Evolutionary conservation across 2,113 vertebrate species (phyloP).

Genomic region (Garra rufa): DNA sequence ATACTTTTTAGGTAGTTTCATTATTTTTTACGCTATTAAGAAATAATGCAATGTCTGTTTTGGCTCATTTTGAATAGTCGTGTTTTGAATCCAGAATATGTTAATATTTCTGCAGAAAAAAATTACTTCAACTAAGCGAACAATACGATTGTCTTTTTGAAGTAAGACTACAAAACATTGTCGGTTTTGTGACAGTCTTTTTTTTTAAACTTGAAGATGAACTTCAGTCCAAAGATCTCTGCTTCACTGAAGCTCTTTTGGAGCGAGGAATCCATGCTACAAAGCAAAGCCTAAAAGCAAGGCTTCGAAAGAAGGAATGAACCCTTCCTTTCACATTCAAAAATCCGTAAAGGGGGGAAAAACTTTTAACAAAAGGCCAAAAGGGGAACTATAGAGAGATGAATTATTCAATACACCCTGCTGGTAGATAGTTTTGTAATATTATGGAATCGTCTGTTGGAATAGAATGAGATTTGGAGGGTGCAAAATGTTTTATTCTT

Average conservation of each 20-base stretch:
- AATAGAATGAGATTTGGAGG: constrained; percentile 68
- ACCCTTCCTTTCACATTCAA: constrained; percentile 78
- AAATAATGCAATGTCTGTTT: constrained; percentile 39
- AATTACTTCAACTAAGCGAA: not conserved
- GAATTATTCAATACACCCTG: constrained; percentile 78
- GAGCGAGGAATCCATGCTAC: constrained; percentile 70
- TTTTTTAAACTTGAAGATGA: constrained; percentile 84
- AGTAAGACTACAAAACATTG: constrained; percentile 59
- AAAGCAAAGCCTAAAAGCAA: constrained; percentile 70
- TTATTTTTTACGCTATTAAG: not conserved
- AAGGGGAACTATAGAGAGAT: constrained; percentile 74
- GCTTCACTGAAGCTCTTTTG: constrained; percentile 73
- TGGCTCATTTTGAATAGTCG: not conserved
- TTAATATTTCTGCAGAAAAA: not conserved
- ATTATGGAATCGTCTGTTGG: constrained; percentile 74
- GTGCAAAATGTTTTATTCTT: constrained; percentile 71
- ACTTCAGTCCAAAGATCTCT: constrained; percentile 78
- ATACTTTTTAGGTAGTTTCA: not conserved
- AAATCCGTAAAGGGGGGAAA: constrained; percentile 70
- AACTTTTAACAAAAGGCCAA: constrained; percentile 75
- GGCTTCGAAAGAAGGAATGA: constrained; percentile 55
- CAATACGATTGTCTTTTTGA: not conserved
- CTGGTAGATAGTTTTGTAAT: constrained; percentile 80
- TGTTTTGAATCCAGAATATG: not conserved
- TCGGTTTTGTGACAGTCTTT: constrained; percentile 50